Base-by-base conservation (phyloP, 64 coral and sea anemone genomes). In the Anthopleura sola region DNA sequence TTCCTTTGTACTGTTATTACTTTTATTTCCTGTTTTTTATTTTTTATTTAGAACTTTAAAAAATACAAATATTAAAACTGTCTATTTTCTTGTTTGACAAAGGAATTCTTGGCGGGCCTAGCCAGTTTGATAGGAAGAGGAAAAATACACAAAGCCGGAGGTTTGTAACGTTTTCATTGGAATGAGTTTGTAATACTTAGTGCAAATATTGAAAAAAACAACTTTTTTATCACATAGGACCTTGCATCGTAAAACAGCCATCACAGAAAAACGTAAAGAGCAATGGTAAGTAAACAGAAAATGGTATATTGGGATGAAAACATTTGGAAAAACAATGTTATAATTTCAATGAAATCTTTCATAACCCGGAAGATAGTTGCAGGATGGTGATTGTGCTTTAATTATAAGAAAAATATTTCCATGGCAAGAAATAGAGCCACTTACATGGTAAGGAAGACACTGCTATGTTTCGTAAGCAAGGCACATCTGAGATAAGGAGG, bases 111-210 rank as follows among this genome's bases (percentile, higher is more conserved):
- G 28, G 11, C 29, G n/a, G 66, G 66, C 28, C 66, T 2, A 71
- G 66, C 66, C 66, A 71, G 66, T 71, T 71, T 71, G 66, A 71
- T 71, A 71, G 66, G 26, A 10, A 34, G 23, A 71, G 66, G 66
- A 32, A 71, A 29, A 71, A 34, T 71, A 34, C 66, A 3, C 29
- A 11, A 71, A 34, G 7, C 34, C 23, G 66, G 14, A 71, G 66
- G 66, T 71, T 71, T 71, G 66, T 32, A 34, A 3, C 34, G 1
- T 71, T 8, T n/a, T 32, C n/a, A 32, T 29, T 5, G n/a, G 21
- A 20, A 26, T 4, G 6, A 26, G 11, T 7, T 31, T 66, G 10
- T 66, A 44, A 44, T 6, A 44, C 4, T 44, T 44, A 44, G 40
- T 44, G 40, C 9, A 8, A 44, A 44, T 8, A 44, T 66, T 66